Conservation (phyloP, 2,113 vertebrate species). For the Pristiophorus japonicus region DNA sequence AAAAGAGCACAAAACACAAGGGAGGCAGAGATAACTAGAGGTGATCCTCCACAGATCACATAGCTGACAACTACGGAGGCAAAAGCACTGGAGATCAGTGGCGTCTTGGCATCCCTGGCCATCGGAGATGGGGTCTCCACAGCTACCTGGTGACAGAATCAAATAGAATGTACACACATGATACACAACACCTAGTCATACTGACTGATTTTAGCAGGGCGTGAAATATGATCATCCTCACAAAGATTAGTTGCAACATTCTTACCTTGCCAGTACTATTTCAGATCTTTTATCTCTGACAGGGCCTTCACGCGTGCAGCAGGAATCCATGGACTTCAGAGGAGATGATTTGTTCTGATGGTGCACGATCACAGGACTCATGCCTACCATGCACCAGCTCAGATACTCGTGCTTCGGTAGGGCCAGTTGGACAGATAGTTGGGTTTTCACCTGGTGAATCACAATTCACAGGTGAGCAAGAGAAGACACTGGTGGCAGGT, state of each 20-base stretch:
- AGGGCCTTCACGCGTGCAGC: not conserved
- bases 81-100: no score
- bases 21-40: no score
- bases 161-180: no score
- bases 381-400: not conserved
- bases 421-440: not conserved
- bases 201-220: no score
- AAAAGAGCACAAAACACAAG: no score
- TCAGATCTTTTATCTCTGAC: not conserved
- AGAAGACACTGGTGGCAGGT: not conserved
- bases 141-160: no score
- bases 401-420: not conserved
- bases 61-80: no score
- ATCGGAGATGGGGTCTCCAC: no score
- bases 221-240: not conserved
- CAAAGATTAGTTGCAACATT: not conserved
- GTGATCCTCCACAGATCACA: no score
- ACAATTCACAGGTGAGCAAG: not conserved
- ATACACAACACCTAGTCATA: no score
- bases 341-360: not conserved
- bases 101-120: no score
- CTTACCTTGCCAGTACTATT: not conserved
- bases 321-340: no score
- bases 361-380: not conserved
- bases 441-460: not conserved